Conservation (phyloP, 37 sponge, comb jelly and placozoan genomes). For the Diacarnus erythraeanus region DNA sequence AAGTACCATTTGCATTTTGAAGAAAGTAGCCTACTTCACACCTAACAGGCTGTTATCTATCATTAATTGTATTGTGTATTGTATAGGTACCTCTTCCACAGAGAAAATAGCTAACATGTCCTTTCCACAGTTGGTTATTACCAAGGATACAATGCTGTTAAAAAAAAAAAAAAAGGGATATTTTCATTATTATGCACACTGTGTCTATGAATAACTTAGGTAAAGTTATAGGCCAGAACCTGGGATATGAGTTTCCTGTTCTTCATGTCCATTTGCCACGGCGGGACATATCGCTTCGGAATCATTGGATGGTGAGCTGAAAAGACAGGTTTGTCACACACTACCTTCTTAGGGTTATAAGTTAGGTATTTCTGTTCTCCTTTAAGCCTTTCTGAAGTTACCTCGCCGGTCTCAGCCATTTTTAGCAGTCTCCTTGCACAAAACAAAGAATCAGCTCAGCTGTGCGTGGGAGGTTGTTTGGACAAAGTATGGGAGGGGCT, state of each 20-base stretch:
- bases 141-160: not conserved
- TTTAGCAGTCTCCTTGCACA: too few species aligned
- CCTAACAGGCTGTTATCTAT: too few species aligned
- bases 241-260: conserved; percentile 58
- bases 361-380: not conserved
- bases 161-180: not conserved
- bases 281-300: conserved; percentile 73
- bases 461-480: too few species aligned
- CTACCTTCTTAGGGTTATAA: not conserved
- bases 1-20: too few species aligned
- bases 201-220: not conserved
- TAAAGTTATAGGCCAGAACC: conserved; percentile 15
- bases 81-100: conserved; percentile 70
- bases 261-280: conserved; percentile 85
- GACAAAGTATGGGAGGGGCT: too few species aligned
- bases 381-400: too few species aligned
- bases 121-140: conserved; percentile 38
- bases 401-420: too few species aligned
- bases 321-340: conserved; percentile 12
- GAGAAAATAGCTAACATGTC: conserved; percentile 68
- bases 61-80: too few species aligned
- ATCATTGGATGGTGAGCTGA: conserved; percentile 78
- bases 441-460: too few species aligned
- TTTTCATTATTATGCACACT: not conserved
- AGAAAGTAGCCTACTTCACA: too few species aligned